Base-by-base conservation (phyloP, 1,140 invertebrate genomes). In the Triops longicaudatus region DNA sequence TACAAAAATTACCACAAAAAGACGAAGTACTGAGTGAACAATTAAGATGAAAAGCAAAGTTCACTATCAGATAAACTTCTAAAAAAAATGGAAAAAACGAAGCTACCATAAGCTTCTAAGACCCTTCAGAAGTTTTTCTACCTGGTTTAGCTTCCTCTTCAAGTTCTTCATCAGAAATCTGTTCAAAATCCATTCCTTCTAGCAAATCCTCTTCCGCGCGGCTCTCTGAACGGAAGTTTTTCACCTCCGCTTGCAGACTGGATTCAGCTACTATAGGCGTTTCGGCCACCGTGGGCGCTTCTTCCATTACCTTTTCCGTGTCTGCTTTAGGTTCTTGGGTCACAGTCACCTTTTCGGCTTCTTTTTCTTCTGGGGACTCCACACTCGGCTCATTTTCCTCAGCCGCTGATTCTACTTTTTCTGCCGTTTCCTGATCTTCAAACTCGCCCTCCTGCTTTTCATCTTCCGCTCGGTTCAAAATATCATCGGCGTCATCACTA, bases 121-220 rank as follows among this genome's bases (percentile, higher is more conserved):
- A n/a, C n/a, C n/a, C n/a, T n/a, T n/a, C n/a, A n/a, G n/a, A n/a
- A n/a, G n/a, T n/a, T n/a, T n/a, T n/a, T n/a, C 81, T 83, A 80
- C 81, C 82, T 75, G 81, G 79, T 79, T 80, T 80, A 28, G 80
- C 78, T 76, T 93, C 92, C 83, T 94, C 92, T 82, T 93, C 92
- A 9, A 94, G 83, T 83, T 95, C 93, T 77, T 93, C 92, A 84
- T 95, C 93, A 26, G 92, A 94, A 80, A 94, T 94, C 86, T 94
- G 92, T 85, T 95, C 93, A 85, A 95, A 94, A 80, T 93, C 92
- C 82, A 94, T 88, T 80, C 90, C 88, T 79, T 91, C 88, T 83
- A 90, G 89, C 79, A 91, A 89, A 78, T 92, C 90, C 63, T 90
- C 90, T 80, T 90, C 89, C 82, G 73, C 79, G 77, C 77, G 77